Percentiles rank a stretch among this genome's conserved stretches.
Conservation (phyloP, 2,113 vertebrate species). For the Zapornia atra region DNA sequence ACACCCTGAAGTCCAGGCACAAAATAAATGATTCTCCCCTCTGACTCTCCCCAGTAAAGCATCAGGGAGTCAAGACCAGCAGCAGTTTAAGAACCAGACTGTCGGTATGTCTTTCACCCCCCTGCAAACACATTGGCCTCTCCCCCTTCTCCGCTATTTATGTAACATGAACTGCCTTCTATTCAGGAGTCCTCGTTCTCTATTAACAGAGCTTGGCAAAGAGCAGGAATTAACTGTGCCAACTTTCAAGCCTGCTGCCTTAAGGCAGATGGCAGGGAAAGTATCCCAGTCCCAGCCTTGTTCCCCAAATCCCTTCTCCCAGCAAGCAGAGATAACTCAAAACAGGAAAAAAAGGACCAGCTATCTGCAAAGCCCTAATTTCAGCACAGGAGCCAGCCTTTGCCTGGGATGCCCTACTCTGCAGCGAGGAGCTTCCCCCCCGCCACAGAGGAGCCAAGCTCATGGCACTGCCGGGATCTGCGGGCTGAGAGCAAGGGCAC, state of each 20-base stretch:
- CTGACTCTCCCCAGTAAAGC: neutral
- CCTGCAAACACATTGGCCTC: neutral
- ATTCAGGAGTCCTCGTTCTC: neutral
- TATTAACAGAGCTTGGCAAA: conserved; percentile 64
- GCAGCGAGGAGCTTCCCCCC: no score
- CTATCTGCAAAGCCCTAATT: neutral
- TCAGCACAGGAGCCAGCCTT: neutral
- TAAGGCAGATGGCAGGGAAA: conserved; percentile 58
- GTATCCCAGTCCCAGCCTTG: neutral
- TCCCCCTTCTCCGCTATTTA: neutral
- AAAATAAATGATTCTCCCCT: neutral
- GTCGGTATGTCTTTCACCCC: neutral
- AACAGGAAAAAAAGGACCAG: neutral
- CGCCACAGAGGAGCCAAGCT: accelerated
- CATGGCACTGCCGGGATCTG: neutral
- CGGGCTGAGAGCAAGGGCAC: neutral
- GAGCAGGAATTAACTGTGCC: neutral
- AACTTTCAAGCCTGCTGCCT: neutral
- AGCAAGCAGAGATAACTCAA: neutral
- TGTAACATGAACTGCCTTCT: neutral
- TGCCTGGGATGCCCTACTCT: neutral
- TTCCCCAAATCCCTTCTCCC: neutral
- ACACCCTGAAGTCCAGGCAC: neutral
- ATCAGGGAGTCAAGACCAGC: neutral
- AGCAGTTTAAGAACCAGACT: neutral